Conservation (phyloP, 2,888 invertebrate species). For the Trileptium ribeirensis region DNA sequence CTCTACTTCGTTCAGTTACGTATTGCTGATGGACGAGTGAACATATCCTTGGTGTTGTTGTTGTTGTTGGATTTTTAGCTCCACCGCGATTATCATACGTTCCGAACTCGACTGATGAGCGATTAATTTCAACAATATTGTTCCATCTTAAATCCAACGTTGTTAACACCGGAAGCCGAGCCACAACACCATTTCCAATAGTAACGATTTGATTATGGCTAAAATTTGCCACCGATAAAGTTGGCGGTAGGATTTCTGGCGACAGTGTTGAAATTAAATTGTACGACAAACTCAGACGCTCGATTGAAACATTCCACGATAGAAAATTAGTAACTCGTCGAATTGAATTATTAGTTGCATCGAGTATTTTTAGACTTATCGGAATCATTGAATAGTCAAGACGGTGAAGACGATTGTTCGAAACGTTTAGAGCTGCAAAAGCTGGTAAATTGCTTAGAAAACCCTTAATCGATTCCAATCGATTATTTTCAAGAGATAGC, state of each 20-base stretch:
- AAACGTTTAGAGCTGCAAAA: conserved; percentile 56
- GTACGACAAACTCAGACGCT: conserved; percentile 77
- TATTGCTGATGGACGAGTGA: no score
- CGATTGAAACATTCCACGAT: conserved; percentile 70
- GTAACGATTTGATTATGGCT: conserved; percentile 15
- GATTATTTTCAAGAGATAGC: conserved; percentile 76
- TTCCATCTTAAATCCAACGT: conserved; percentile 21
- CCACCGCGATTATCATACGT: no score
- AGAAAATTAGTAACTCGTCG: conserved; percentile 73
- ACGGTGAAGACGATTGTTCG: conserved; percentile 64
- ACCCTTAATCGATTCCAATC: conserved; percentile 70
- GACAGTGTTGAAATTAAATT: conserved; percentile 62
- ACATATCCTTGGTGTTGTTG: no score
- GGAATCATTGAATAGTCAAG: conserved; percentile 82
- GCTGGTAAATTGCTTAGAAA: conserved; percentile 35
- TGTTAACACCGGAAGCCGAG: neutral
- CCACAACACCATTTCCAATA: conserved; percentile 14
- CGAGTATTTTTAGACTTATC: conserved; percentile 73
- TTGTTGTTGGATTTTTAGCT: no score
- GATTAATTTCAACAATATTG: conserved; percentile 3
- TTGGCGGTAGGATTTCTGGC: conserved; percentile 15
- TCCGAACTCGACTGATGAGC: neutral
- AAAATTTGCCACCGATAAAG: conserved; percentile 16
- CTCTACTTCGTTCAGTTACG: no score
- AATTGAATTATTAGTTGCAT: conserved; percentile 78